A percentile compares a stretch with the other conserved stretches of the same genome.
Evolutionary conservation across 2,888 invertebrate species (phyloP).

Genomic region (Cyclophora albipunctata): DNA sequence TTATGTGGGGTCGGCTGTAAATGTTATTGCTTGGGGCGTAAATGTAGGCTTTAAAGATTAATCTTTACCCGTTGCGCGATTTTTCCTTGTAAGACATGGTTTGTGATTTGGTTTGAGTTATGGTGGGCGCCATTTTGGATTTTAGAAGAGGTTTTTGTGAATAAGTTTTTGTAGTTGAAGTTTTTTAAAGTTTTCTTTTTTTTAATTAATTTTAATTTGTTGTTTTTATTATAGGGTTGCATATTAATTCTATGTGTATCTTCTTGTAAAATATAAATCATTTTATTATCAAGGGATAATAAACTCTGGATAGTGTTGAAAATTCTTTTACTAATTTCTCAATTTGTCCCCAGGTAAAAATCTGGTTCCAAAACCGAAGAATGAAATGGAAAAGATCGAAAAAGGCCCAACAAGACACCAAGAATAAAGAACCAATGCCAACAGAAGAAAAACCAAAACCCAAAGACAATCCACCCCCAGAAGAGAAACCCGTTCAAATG

Average conservation of each 20-base stretch:
- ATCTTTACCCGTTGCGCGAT: conserved; percentile 35
- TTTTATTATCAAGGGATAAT: too few relatives aligned
- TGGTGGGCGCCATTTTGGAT: too few relatives aligned
- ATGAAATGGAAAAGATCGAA: conserved; percentile 99
- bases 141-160: too few relatives aligned
- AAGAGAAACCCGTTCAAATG: conserved; percentile 48
- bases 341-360: conserved; percentile 85
- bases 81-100: conserved; percentile 15
- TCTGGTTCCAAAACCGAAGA: conserved; percentile 98
- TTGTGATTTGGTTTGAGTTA: too few relatives aligned
- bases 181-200: too few relatives aligned
- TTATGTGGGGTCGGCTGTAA: conserved; percentile 52
- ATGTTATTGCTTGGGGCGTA: conserved; percentile 51
- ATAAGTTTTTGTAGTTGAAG: too few relatives aligned
- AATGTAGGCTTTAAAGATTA: conserved; percentile 54
- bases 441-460: conserved; percentile 54
- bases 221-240: too few relatives aligned
- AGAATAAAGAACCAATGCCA: conserved; percentile 63
- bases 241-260: too few relatives aligned
- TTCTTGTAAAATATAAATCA: too few relatives aligned
- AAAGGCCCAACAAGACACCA: conserved; percentile 93
- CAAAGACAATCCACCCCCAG: conserved; percentile 37
- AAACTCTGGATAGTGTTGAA: too few relatives aligned
- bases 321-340: conserved; percentile 16
- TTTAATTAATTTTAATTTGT: too few relatives aligned